phyloP scores from a whole-genome alignment of 2,888 invertebrate species.

The Hermodice carunculata region DNA sequence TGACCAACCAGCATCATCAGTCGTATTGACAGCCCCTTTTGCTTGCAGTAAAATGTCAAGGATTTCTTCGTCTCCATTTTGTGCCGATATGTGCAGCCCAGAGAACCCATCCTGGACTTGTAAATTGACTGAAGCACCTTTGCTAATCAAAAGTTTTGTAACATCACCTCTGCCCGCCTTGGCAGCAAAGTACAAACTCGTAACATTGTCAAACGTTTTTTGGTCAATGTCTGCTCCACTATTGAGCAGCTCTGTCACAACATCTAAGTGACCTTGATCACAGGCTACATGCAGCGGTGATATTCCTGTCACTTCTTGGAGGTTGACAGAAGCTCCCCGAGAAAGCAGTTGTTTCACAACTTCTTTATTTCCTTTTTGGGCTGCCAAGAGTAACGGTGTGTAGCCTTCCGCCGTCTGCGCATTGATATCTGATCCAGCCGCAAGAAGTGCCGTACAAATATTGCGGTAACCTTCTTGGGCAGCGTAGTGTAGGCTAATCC shows the following conservation, averaged over 20 bases:
- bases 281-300: conserved; percentile 46
- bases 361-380: conserved; percentile 24
- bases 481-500: conserved; percentile 42
- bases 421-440: conserved; percentile 38
- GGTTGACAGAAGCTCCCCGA: conserved; percentile 21
- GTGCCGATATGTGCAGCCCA: conserved; percentile 45
- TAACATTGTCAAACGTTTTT: conserved; percentile 38
- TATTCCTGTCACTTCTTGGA: conserved; percentile 37
- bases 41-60: conserved; percentile 39
- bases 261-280: conserved; percentile 36
- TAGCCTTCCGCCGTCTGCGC: conserved; percentile 38
- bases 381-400: conserved; percentile 37
- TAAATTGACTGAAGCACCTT: conserved; percentile 36
- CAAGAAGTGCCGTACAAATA: conserved; percentile 27
- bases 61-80: conserved; percentile 38
- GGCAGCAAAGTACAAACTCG: conserved; percentile 42
- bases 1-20: conserved; percentile 45
- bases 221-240: conserved; percentile 37
- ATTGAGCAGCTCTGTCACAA: conserved; percentile 32
- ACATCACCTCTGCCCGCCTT: conserved; percentile 33
- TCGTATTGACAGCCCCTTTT: conserved; percentile 36
- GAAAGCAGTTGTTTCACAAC: not conserved
- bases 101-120: conserved; percentile 41
- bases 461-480: conserved; percentile 28
- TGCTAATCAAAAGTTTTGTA: conserved; percentile 33